A percentile compares a stretch with the other conserved stretches of the same genome.
phyloP scores from a whole-genome alignment of 2,888 invertebrate species.

The Synergus gifuensis region DNA sequence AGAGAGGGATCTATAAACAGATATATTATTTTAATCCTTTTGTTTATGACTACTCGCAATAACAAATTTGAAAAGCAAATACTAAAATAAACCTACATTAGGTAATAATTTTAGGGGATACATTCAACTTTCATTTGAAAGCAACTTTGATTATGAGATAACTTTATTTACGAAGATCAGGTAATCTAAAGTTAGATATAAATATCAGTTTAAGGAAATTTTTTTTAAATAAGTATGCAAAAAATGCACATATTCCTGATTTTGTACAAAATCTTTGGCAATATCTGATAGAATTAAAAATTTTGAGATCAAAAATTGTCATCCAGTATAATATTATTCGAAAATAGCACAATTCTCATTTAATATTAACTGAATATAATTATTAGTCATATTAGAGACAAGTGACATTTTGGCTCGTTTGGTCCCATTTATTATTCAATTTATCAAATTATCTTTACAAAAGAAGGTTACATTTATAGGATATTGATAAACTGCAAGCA shows the following conservation, averaged over 20 bases:
- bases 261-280: not conserved
- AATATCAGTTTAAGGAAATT: too few species aligned
- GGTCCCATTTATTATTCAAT: not conserved
- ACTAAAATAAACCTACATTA: not conserved
- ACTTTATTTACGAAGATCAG: too few species aligned
- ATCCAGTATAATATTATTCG: not conserved
- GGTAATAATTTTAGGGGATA: not conserved
- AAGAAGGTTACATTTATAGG: constrained; percentile 10
- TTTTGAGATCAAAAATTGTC: not conserved
- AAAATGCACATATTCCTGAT: too few species aligned
- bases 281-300: not conserved
- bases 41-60: not conserved
- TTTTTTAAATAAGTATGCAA: too few species aligned
- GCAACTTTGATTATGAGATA: too few species aligned
- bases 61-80: not conserved
- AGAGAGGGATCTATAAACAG: too few species aligned
- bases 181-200: too few species aligned
- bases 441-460: not conserved
- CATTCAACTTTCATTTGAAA: not conserved
- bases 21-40: too few species aligned
- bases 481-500: constrained; percentile 13
- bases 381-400: not conserved
- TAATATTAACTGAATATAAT: not conserved
- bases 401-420: not conserved
- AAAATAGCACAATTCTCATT: not conserved